Evolutionary conservation across 2,888 invertebrate genomes (phyloP), one percentile per base, ranked within the genome.

Genomic region (Clostera curtula): DNA sequence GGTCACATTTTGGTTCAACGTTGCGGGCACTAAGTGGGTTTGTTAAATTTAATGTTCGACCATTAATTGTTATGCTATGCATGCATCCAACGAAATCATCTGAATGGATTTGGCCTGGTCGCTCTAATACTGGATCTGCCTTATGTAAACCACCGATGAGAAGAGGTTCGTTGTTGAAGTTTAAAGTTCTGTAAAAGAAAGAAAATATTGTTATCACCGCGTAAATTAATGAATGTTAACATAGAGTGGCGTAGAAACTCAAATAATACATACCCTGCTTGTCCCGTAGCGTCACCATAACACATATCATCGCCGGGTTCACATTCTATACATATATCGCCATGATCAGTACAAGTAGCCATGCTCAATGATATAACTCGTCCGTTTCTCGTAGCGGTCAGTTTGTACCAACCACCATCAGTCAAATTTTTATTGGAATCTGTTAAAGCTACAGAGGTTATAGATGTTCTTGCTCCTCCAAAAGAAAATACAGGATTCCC

Each of bases 71-170:
- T 2, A 97, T 91, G 45, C 95, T 95, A 57, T 96, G 95, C 43
- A 97, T 89, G 60, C 98, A 98, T 3, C 98, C 98, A 8, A 97
- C 91, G 34, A 98, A 90, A 64, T 97, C 97, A 60, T 97, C 96
- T 0, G 96, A 91, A 53, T 92, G 92, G 18, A 97, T 89, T 73
- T 97, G 96, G 0, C 95, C 95, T 0, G 94, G 94, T 21, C 96
- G 87, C 64, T 96, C 95, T 12, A 96, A 72, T 1, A 96, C 90
- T 7, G 95, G 93, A 70, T 95, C 94, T 0, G 96, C 93, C 43
- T 90, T 90, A 22, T 88, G 85, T 16, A 97, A 79, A 4, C 97
- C 97, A 11, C 97, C 97, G 40, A 97, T 86, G 22, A 93, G 86
- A 31, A 97, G 74, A 0, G 92, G 93, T 55, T 95, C 93, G 48